Percentiles rank a stretch among this genome's conserved stretches.
phyloP scores from a whole-genome alignment of 2,797 vertebrate genomes.

The Syngnathus acus region DNA sequence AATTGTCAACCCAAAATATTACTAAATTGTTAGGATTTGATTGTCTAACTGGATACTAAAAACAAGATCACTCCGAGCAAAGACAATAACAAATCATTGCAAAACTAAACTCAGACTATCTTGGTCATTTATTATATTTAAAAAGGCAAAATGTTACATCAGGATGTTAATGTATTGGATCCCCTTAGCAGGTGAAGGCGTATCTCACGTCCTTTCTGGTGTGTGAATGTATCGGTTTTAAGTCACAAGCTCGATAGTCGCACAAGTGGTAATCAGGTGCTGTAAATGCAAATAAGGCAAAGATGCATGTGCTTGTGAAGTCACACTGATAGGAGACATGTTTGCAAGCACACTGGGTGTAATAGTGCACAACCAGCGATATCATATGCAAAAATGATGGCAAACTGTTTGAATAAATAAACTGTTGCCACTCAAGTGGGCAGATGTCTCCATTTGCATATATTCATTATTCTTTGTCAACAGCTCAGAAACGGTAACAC shows the following conservation, averaged over 20 bases:
- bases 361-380: neutral
- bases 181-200: neutral
- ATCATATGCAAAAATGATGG: neutral
- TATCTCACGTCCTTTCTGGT: neutral
- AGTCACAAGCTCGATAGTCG: neutral
- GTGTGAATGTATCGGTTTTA: neutral
- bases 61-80: neutral
- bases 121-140: neutral
- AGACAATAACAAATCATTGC: neutral
- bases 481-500: constrained; percentile 15
- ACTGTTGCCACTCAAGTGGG: constrained; percentile 1
- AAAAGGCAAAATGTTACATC: neutral
- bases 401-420: neutral
- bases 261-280: neutral
- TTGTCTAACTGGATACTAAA: neutral
- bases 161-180: neutral
- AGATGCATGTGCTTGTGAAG: neutral
- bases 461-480: constrained; percentile 16
- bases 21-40: neutral
- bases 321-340: neutral
- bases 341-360: neutral
- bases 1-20: neutral
- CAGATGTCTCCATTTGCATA: constrained; percentile 9
- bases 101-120: neutral
- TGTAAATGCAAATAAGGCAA: neutral